Evolutionary conservation across 2,888 invertebrate genomes (phyloP), one percentile per base, ranked within the genome.

Genomic region (Phortica magna): DNA sequence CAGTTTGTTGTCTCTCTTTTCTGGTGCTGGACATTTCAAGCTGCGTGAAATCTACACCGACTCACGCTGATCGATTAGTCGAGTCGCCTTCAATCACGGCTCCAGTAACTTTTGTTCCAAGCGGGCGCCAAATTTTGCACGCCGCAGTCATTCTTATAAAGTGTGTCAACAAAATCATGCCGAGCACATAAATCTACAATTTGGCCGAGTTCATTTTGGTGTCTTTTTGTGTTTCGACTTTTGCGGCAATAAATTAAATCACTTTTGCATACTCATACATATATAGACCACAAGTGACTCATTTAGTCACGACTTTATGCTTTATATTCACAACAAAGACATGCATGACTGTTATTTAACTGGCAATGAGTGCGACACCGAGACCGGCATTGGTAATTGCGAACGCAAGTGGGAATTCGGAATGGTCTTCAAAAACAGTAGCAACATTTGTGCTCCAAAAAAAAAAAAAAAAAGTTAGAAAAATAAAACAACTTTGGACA

Each of bases 301-400:
- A 83, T 81, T 83, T 77, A 76, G 81, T 81, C 82, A 83, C 82
- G 82, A 83, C 74, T 82, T 79, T 76, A 73, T 75, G 75, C 64
- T 68, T 75, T 55, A 19, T 68, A 61, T 61, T 61, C 61, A 22
- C 61, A 61, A 61, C 17, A 59, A 9, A 59, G 19, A n/a, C 48
- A 67, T 67, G 67, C 67, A 67, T 67, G 67, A 67, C 59, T 59
- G 59, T 59, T 42, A 67, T 39, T 39, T 42, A n/a, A 67, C 67
- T 41, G 67, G 41, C 67, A 67, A 67, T 67, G 67, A 42, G 7
- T 67, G 67, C 67, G 67, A n/a, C n/a, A n/a, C 14, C 67, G 67
- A n/a, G n/a, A n/a, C 14, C 42, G 42, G 67, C 39, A 67, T 67
- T 41, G 67, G 67, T 42, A 67, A 67, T 67, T 67, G 67, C 48